These are phyloP conservation scores for Machaerirhynchus nigripectus DNA, from an alignment of 2,113 vertebrate species.

Conservation along the genomic window DNA sequence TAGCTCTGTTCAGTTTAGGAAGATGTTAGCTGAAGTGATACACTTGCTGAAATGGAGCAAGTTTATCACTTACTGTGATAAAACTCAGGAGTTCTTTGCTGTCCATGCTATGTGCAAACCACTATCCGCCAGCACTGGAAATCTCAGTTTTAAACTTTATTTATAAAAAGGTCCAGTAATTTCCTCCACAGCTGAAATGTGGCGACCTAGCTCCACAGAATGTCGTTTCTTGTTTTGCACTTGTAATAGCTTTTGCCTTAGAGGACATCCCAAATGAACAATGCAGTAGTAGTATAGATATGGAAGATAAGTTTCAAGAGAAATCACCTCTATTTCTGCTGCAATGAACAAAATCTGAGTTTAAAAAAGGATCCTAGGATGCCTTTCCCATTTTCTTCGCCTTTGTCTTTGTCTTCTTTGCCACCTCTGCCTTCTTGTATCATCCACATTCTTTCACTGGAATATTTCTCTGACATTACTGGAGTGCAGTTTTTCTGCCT, in stretches of 20 bases:
- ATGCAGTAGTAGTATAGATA: neutral
- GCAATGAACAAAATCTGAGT: neutral
- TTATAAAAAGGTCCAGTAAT: neutral
- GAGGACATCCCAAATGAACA: neutral
- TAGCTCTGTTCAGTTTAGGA: neutral
- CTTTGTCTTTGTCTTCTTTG: neutral
- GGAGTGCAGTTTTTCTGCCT: neutral
- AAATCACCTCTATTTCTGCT: neutral
- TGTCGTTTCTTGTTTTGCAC: neutral
- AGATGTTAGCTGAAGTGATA: neutral
- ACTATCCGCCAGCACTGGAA: neutral
- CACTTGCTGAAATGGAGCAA: neutral
- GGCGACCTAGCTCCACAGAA: neutral
- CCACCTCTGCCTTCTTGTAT: neutral
- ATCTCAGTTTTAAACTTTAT: neutral
- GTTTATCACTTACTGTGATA: neutral
- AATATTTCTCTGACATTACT: neutral
- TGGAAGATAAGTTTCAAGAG: neutral
- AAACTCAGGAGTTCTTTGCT: neutral
- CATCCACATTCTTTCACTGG: neutral
- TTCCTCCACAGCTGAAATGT: neutral
- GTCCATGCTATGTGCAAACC: neutral
- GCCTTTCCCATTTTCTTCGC: neutral
- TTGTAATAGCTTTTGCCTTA: neutral
- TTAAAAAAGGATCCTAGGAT: neutral